phyloP scores from a whole-genome alignment of 2,888 invertebrate genomes.

The Gisinianus flammeolus region DNA sequence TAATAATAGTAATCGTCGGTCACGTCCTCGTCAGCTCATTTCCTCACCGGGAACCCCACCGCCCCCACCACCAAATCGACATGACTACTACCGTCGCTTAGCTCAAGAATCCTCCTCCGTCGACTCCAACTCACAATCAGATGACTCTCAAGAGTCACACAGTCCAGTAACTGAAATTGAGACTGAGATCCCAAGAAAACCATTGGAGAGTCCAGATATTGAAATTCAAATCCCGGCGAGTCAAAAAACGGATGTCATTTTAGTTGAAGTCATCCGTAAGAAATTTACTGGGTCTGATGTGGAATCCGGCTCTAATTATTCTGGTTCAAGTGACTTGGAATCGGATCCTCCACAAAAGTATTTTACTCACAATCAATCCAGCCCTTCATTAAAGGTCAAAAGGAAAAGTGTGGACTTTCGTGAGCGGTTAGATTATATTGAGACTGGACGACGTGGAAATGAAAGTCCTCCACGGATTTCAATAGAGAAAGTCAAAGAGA shows the following conservation, averaged over 20 bases:
- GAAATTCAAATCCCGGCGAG: neutral
- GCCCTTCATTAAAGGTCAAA: neutral
- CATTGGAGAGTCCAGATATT: neutral
- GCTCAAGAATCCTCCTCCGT: too few relatives aligned
- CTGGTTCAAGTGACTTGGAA: slow-evolving; percentile 1
- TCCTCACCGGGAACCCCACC: slow-evolving; percentile 26
- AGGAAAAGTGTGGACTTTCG: slow-evolving; percentile 2
- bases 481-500: neutral
- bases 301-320: neutral
- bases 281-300: neutral
- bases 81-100: slow-evolving; percentile 8
- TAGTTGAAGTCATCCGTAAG: slow-evolving; percentile 56
- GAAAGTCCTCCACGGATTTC: neutral
- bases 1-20: slow-evolving; percentile 9
- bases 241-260: too few relatives aligned
- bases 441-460: neutral
- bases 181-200: neutral
- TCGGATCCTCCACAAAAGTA: too few relatives aligned
- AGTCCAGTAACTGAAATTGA: too few relatives aligned
- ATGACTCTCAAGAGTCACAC: too few relatives aligned
- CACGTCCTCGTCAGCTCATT: slow-evolving; percentile 20
- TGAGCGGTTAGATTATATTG: neutral
- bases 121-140: too few relatives aligned
- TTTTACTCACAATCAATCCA: too few relatives aligned
- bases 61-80: slow-evolving; percentile 31